Evolutionary conservation across 2,797 vertebrate genomes (phyloP).

Genomic region (Rhabdophis nuchalis): DNA sequence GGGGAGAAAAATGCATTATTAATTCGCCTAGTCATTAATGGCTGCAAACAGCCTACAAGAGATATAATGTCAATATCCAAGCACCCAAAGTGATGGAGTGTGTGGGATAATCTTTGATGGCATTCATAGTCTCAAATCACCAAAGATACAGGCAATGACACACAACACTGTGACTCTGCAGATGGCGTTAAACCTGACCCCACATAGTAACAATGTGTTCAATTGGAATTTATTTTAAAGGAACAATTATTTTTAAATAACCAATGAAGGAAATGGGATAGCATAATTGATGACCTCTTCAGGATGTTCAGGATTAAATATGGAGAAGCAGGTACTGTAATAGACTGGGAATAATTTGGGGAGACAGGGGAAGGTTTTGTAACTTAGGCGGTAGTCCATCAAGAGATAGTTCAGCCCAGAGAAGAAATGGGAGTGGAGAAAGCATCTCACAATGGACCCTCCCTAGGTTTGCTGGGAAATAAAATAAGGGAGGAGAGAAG

Average conservation of each 20-base stretch:
- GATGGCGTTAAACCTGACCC: slow-evolving; percentile 27
- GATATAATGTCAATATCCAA: slow-evolving; percentile 75
- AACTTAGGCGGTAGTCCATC: neutral
- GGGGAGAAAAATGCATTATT: slow-evolving; percentile 73
- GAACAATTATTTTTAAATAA: slow-evolving; percentile 32
- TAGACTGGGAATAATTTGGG: neutral
- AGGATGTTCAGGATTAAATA: slow-evolving; percentile 2
- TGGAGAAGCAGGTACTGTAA: neutral
- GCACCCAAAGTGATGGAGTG: slow-evolving; percentile 62
- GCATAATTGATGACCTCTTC: slow-evolving; percentile 10
- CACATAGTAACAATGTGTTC: slow-evolving; percentile 20
- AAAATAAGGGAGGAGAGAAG: neutral
- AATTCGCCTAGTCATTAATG: slow-evolving; percentile 79
- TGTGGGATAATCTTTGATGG: slow-evolving; percentile 22
- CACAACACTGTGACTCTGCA: slow-evolving; percentile 27
- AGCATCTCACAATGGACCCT: neutral
- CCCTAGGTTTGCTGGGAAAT: neutral
- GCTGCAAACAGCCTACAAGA: slow-evolving; percentile 68
- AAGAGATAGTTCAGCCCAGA: neutral
- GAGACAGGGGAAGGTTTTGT: neutral
- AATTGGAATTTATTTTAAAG: slow-evolving; percentile 15
- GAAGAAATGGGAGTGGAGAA: neutral
- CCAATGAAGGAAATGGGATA: slow-evolving; percentile 11
- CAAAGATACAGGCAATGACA: slow-evolving; percentile 18
- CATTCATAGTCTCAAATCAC: slow-evolving; percentile 48